These are phyloP conservation scores for Heliconius congener DNA, from an alignment of 1,140 invertebrate species.

Conservation along the genomic window DNA sequence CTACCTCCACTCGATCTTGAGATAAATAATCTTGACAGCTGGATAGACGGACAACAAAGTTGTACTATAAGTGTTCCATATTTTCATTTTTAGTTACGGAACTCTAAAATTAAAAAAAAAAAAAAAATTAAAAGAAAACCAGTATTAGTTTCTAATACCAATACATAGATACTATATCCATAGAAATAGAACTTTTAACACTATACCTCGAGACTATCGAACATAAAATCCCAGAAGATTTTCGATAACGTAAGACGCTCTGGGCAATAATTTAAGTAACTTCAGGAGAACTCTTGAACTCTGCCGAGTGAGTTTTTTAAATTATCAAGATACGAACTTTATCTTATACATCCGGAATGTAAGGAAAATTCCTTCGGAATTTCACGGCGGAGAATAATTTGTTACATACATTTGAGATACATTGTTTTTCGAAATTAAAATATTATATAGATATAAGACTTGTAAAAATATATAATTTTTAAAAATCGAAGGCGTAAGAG, in stretches of 20 bases:
- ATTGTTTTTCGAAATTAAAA: not conserved
- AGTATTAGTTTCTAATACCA: no score
- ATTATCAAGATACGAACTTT: conserved; percentile 43
- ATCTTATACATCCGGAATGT: conserved; percentile 26
- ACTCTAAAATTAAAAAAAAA: no score
- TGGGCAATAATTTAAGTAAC: conserved; percentile 48
- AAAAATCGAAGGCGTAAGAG: no score
- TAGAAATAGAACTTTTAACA: not conserved
- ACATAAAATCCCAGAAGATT: conserved; percentile 36
- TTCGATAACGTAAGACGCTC: conserved; percentile 42
- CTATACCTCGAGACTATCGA: conserved; percentile 24
- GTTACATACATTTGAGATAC: not conserved
- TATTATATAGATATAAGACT: not conserved
- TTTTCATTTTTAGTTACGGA: no score
- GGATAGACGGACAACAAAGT: no score
- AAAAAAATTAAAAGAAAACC: no score
- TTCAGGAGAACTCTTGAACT: conserved; percentile 41
- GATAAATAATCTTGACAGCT: no score
- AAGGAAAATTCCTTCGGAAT: conserved; percentile 23
- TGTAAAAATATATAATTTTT: not conserved
- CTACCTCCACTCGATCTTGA: no score
- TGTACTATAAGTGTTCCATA: no score
- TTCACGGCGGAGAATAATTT: not conserved
- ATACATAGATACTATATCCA: no score
- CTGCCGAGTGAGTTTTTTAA: conserved; percentile 40